Conservation (phyloP, 1,140 invertebrate species). For the Nebria ingens region DNA sequence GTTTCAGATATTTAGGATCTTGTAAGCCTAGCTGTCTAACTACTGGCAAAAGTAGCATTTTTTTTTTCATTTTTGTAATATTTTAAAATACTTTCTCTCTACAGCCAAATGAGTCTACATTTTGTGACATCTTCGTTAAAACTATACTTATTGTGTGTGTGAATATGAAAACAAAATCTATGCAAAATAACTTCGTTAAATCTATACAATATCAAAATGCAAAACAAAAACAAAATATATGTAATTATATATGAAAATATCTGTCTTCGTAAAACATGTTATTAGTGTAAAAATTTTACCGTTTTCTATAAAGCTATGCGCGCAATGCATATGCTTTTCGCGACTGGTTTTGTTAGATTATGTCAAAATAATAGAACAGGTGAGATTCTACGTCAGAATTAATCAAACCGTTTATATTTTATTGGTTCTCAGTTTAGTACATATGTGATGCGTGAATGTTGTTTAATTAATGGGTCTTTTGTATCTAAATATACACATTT, state of each 20-base stretch:
- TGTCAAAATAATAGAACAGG: constrained; percentile 26
- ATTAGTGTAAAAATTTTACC: constrained; percentile 11
- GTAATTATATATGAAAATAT: no score
- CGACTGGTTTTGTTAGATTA: constrained; percentile 29
- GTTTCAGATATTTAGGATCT: neutral
- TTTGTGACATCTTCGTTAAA: neutral
- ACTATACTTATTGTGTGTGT: constrained; percentile 8
- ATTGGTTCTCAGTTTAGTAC: constrained; percentile 17
- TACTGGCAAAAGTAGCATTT: no score
- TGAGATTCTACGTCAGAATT: constrained; percentile 25
- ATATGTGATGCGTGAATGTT: constrained; percentile 18
- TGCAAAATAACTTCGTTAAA: neutral
- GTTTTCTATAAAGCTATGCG: constrained; percentile 23
- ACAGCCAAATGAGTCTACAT: neutral
- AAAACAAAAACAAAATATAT: neutral
- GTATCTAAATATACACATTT: no score
- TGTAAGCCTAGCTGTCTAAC: no score
- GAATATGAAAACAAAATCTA: neutral
- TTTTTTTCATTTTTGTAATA: no score
- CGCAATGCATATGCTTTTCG: constrained; percentile 33
- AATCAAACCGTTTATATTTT: constrained; percentile 17
- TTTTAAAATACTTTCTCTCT: constrained; percentile 5
- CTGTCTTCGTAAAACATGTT: neutral
- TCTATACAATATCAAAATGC: neutral
- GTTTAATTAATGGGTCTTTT: no score